Base-by-base conservation (phyloP, 2,888 invertebrate genomes). In the Lumbricus terrestris region DNA sequence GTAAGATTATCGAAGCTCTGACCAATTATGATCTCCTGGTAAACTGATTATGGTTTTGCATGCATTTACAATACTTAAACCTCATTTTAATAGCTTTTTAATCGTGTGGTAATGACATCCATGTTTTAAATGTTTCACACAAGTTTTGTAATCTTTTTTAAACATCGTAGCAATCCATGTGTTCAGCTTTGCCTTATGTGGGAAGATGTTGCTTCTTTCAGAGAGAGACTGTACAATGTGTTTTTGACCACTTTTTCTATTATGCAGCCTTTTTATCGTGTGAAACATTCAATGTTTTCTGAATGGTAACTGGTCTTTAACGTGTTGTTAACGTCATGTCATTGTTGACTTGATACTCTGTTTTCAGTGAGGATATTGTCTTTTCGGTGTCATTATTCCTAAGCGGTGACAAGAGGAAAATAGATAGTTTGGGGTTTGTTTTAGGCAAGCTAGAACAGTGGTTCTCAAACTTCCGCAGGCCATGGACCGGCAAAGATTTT, bases 121-220 rank as follows among this genome's bases (percentile, higher is more conserved):
- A 1, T 69, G 69, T 69, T 13, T 69, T 69, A 69, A 69, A 69
- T 69, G 69, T 69, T 29, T n/a, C 69, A n/a, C 69, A n/a, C 11
- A 0, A 69, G 29, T 69, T 69, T 69, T 69, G 69, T n/a, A 69
- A 29, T 69, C 69, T 69, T 69, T 69, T n/a, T 69, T 29, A 69
- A 69, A 69, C n/a, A n/a, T 69, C n/a, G 69, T 69, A 69, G 69
- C 69, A 69, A n/a, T 69, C n/a, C 69, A 69, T n/a, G 69, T 69
- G 69, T 69, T 69, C 69, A 69, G n/a, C 69, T 69, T 69, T 69
- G n/a, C n/a, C 69, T 69, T 69, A 69, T n/a, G 69, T n/a, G 69
- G n/a, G 69, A 69, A 69, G 69, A 11, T 69, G 29, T 69, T 69
- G 69, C 69, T 69, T 69, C 69, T n/a, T 29, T 69, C 11, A 69